Percentiles rank a stretch among this genome's conserved stretches.
Evolutionary conservation across 2,888 invertebrate genomes (phyloP).

Genomic region (Tricholauxania praeusta): DNA sequence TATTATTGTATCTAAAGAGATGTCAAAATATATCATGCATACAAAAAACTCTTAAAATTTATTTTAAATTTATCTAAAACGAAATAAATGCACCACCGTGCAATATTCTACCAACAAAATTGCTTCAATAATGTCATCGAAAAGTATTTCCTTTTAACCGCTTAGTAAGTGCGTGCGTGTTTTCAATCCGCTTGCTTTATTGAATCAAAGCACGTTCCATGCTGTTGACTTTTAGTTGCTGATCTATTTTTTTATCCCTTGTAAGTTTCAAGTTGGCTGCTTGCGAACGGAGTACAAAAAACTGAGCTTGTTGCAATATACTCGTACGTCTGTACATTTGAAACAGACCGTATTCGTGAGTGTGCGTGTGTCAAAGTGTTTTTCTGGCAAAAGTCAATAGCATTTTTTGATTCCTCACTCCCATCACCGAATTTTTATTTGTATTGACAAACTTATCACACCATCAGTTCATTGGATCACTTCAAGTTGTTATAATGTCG

Average conservation of each 20-base stretch:
- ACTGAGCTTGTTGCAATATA: background rate
- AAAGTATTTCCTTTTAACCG: slow-evolving; percentile 1
- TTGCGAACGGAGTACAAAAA: background rate
- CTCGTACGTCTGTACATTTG: background rate
- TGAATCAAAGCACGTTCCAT: slow-evolving; percentile 37
- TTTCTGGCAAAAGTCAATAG: background rate
- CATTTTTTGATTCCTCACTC: no score
- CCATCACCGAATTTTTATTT: background rate
- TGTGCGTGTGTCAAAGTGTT: background rate
- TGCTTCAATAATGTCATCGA: background rate
- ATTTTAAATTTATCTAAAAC: no score
- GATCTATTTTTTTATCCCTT: background rate
- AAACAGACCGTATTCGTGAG: no score
- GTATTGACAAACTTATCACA: slow-evolving; percentile 14
- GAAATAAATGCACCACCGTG: no score
- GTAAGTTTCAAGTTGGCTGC: background rate
- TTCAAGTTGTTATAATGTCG: slow-evolving; percentile 8
- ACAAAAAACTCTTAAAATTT: no score
- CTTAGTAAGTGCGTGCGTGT: background rate
- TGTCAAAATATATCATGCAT: no score
- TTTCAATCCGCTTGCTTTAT: slow-evolving; percentile 10
- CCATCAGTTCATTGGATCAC: slow-evolving; percentile 17
- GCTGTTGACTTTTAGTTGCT: slow-evolving; percentile 23
- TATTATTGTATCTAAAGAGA: no score
- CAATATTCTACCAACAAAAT: no score